phyloP scores from a whole-genome alignment of 2,113 vertebrate species.

The Sarotherodon lohbergeri region DNA sequence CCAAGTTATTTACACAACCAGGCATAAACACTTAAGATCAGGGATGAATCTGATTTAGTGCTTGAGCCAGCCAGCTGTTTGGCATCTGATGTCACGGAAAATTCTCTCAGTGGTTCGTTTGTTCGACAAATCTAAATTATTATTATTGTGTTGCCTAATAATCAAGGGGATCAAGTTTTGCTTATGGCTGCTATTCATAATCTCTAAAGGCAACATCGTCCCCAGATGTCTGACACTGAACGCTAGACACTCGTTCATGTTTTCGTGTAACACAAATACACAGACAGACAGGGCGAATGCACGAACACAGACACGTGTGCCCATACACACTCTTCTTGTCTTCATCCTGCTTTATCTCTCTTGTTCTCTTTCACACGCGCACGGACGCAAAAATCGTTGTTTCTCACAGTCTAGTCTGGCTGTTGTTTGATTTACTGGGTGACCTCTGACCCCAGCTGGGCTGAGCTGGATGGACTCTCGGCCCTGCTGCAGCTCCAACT shows the following conservation, averaged over 20 bases:
- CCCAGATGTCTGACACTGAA: not conserved
- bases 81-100: slow-evolving; percentile 3
- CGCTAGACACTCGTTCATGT: not conserved
- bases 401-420: slow-evolving; percentile 64
- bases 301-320: not conserved
- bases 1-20: slow-evolving; percentile 32
- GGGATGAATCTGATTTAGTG: slow-evolving; percentile 35
- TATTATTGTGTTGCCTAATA: slow-evolving; percentile 34
- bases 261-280: slow-evolving; percentile 19
- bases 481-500: slow-evolving; percentile 33
- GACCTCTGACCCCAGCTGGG: slow-evolving; percentile 50
- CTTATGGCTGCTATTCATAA: not conserved
- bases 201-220: slow-evolving; percentile 28
- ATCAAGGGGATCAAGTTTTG: slow-evolving; percentile 35
- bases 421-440: slow-evolving; percentile 58
- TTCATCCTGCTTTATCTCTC: not conserved
- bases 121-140: slow-evolving; percentile 10
- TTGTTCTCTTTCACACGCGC: not conserved
- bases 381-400: not conserved
- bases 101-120: not conserved
- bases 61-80: slow-evolving; percentile 23
- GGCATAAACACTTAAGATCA: slow-evolving; percentile 45
- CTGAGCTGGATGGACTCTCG: slow-evolving; percentile 55
- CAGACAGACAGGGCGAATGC: not conserved
- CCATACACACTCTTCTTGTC: not conserved